Conservation (phyloP, 2,888 invertebrate genomes). For the Scaptomyza parva region DNA sequence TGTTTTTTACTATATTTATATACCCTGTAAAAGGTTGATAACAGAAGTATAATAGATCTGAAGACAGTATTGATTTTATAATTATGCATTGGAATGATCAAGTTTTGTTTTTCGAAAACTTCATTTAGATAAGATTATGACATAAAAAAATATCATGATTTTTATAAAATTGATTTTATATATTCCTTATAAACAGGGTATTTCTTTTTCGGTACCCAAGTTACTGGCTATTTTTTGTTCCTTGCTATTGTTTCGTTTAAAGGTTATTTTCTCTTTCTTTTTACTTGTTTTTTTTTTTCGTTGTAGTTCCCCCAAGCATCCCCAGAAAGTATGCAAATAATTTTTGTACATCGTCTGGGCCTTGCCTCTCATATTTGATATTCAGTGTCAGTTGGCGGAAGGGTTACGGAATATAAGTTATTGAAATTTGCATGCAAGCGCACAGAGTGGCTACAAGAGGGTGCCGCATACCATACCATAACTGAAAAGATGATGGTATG, state of each 20-base stretch:
- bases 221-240: background rate
- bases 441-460: slow-evolving; percentile 27
- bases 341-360: slow-evolving; percentile 61
- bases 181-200: no score
- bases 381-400: slow-evolving; percentile 78
- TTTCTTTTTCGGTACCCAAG: no score
- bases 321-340: slow-evolving; percentile 79
- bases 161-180: no score
- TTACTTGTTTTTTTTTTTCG: slow-evolving; percentile 7
- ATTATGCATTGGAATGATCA: no score
- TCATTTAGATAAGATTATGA: no score
- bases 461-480: slow-evolving; percentile 1
- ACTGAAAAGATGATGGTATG: background rate
- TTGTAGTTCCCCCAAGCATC: slow-evolving; percentile 68
- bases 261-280: slow-evolving; percentile 2
- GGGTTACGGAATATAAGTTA: slow-evolving; percentile 76
- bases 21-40: slow-evolving; percentile 4
- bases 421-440: slow-evolving; percentile 77
- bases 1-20: background rate
- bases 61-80: no score
- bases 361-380: slow-evolving; percentile 75
- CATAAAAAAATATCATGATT: no score
- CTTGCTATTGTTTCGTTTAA: slow-evolving; percentile 27
- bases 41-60: no score
- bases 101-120: no score